Evolutionary conservation across 2,113 vertebrate species (phyloP).

Genomic region (Oenanthe melanoleuca): DNA sequence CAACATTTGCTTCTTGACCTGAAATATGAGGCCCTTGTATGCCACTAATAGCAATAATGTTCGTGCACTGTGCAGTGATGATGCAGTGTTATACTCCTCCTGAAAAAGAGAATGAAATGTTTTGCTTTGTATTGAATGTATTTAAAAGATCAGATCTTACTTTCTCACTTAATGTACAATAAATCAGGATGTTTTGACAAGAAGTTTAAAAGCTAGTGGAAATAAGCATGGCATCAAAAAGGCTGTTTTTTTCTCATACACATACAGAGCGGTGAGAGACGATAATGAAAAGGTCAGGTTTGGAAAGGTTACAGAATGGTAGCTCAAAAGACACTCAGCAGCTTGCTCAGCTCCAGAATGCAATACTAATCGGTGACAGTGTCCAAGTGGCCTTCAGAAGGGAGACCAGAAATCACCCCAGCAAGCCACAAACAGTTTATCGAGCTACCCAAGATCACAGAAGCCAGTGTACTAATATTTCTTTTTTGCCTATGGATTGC

Average conservation of each 20-base stretch:
- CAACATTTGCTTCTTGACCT: background rate
- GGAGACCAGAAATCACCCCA: background rate
- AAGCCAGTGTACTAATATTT: background rate
- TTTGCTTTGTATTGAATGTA: background rate
- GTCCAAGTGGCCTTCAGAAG: background rate
- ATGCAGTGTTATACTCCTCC: background rate
- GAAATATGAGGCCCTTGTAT: rapidly evolving
- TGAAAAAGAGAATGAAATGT: background rate
- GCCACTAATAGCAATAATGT: background rate
- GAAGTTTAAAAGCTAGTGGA: slow-evolving; percentile 10
- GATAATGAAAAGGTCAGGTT: slow-evolving; percentile 50
- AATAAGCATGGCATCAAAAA: slow-evolving; percentile 27
- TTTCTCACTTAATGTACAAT: background rate
- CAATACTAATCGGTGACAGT: slow-evolving; percentile 23
- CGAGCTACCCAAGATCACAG: background rate
- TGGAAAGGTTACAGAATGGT: slow-evolving; percentile 34
- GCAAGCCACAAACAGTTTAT: background rate
- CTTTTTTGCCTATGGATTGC: background rate
- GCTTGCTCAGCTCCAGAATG: background rate
- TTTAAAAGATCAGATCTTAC: background rate
- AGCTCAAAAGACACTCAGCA: slow-evolving; percentile 4
- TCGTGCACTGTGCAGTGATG: background rate
- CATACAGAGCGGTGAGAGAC: background rate
- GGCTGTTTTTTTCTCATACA: background rate
- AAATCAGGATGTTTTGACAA: slow-evolving; percentile 17